Conservation (phyloP, 2,888 invertebrate species). For the Mythimna ferrago region DNA sequence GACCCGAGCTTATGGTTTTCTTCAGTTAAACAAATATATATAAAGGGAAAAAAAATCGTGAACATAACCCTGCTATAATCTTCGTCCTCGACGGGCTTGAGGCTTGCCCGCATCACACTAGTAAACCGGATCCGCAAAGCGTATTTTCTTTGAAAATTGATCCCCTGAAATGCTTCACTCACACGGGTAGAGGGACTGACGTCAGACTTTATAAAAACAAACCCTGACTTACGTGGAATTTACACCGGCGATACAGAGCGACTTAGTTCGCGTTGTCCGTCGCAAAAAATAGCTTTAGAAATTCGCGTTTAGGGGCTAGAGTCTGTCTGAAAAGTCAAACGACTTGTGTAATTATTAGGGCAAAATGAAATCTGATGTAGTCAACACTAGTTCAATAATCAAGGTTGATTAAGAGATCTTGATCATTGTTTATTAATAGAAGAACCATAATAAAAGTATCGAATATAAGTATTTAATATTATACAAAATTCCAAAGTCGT, state of each 20-base stretch:
- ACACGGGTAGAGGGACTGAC: slow-evolving; percentile 68
- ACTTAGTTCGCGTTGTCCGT: slow-evolving; percentile 16
- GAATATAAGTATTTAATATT: too few species aligned
- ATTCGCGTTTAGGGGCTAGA: neutral
- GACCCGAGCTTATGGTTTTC: slow-evolving; percentile 49
- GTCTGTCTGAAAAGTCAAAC: too few species aligned
- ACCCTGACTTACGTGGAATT: slow-evolving; percentile 40
- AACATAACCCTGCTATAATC: slow-evolving; percentile 71
- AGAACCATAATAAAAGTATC: too few species aligned
- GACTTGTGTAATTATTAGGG: too few species aligned
- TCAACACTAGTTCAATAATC: too few species aligned
- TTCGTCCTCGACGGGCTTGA: slow-evolving; percentile 68
- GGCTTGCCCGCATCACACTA: slow-evolving; percentile 65
- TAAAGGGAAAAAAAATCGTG: slow-evolving; percentile 54
- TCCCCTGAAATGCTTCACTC: slow-evolving; percentile 72
- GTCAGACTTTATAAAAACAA: slow-evolving; percentile 69
- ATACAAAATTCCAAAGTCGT: too few species aligned
- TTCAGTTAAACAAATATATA: slow-evolving; percentile 56
- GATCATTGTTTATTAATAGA: too few species aligned
- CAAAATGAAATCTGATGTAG: too few species aligned
- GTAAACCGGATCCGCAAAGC: slow-evolving; percentile 73
- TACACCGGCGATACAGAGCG: slow-evolving; percentile 33
- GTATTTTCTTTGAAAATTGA: slow-evolving; percentile 82
- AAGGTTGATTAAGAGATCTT: too few species aligned
- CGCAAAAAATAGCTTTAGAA: slow-evolving; percentile 12